Evolutionary conservation across 2,797 vertebrate species (phyloP).

Genomic region (Lepus oiostolus): DNA sequence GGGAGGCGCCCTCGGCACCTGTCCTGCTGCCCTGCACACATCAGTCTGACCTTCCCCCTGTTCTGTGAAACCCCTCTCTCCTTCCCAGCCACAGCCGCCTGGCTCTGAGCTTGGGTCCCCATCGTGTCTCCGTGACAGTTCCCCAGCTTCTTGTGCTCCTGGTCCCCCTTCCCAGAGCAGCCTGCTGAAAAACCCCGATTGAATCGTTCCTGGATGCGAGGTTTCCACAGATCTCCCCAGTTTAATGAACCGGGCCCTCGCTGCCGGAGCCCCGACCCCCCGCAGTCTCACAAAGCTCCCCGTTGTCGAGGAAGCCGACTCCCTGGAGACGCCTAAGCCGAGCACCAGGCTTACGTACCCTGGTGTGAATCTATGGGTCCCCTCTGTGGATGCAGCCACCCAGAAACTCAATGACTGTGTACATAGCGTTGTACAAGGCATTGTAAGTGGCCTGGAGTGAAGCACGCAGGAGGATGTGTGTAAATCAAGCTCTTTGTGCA

Average conservation of each 20-base stretch:
- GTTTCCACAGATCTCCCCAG: neutral
- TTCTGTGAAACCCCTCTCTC: too few species aligned
- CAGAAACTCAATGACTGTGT: too few species aligned
- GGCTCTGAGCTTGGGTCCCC: too few species aligned
- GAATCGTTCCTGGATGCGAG: accelerated
- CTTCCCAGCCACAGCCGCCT: neutral
- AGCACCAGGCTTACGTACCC: too few species aligned
- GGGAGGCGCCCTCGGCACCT: accelerated
- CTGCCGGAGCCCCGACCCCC: neutral
- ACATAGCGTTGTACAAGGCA: too few species aligned
- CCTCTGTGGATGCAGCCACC: too few species aligned
- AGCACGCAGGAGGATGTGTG: too few species aligned
- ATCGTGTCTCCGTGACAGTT: neutral
- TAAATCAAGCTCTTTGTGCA: too few species aligned
- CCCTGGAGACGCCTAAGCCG: neutral
- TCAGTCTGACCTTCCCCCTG: neutral
- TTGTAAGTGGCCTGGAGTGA: too few species aligned
- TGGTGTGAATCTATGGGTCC: too few species aligned
- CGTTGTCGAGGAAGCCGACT: neutral
- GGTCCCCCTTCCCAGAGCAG: too few species aligned
- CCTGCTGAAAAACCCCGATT: neutral
- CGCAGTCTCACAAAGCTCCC: accelerated
- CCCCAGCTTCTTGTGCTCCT: neutral
- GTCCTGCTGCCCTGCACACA: accelerated
- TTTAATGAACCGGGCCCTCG: too few species aligned